phyloP scores from a whole-genome alignment of 2,797 vertebrate species.

The Novumbra hubbsi region DNA sequence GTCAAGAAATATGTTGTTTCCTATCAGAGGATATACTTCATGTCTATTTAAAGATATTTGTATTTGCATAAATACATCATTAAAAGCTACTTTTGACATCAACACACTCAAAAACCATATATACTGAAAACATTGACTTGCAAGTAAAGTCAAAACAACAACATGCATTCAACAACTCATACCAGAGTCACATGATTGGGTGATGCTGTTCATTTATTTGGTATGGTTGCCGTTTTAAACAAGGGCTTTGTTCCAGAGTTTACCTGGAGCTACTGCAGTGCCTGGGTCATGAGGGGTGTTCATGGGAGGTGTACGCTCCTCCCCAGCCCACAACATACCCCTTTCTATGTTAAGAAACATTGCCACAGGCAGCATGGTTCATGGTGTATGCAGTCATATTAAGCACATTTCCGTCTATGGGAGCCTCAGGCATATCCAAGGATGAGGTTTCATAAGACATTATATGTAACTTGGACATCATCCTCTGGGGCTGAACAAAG shows the following conservation, averaged over 20 bases:
- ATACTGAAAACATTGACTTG: not conserved
- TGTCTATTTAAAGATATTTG: too few relatives aligned
- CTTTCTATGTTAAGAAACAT: conserved; percentile 17
- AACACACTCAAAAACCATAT: not conserved
- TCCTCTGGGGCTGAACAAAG: not conserved
- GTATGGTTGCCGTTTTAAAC: conserved; percentile 43
- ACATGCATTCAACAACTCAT: conserved; percentile 10
- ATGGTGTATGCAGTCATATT: not conserved
- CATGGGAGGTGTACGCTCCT: conserved; percentile 55
- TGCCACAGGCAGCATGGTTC: not conserved
- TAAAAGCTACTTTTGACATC: too few relatives aligned
- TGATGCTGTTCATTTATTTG: conserved; percentile 20
- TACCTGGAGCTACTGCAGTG: conserved; percentile 61
- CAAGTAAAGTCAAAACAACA: conserved; percentile 6
- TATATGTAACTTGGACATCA: not conserved
- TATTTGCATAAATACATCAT: too few relatives aligned
- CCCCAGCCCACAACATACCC: conserved; percentile 12
- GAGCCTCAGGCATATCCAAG: not conserved
- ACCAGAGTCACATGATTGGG: conserved; percentile 53
- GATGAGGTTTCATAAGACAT: not conserved
- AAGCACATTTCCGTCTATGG: not conserved
- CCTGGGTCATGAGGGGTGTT: conserved; percentile 38
- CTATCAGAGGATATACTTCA: not conserved
- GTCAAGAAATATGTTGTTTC: not conserved
- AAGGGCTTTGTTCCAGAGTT: conserved; percentile 59